Percentiles rank a stretch among this genome's conserved stretches.
Conservation (phyloP, 2,797 vertebrate genomes). For the Falco concolor region DNA sequence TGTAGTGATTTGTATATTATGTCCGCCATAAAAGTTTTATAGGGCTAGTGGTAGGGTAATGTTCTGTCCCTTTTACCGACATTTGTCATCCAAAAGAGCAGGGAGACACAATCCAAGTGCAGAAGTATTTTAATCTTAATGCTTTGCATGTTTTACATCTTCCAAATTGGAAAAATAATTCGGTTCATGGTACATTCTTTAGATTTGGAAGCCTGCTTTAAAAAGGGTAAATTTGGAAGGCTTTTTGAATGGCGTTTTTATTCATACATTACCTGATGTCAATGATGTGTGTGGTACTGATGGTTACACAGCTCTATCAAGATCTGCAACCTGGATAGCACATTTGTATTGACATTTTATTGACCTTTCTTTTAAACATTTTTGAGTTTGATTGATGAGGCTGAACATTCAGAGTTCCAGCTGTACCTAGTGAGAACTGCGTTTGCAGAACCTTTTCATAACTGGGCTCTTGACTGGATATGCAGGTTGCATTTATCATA, state of each 20-base stretch:
- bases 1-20: background rate
- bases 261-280: background rate
- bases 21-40: background rate
- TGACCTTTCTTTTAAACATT: background rate
- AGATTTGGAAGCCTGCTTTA: background rate
- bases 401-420: background rate
- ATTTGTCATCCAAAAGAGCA: background rate
- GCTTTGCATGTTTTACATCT: background rate
- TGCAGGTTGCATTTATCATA: background rate
- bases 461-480: background rate
- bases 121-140: background rate
- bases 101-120: background rate
- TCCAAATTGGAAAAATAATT: background rate
- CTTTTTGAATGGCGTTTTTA: background rate
- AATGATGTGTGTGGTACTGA: background rate
- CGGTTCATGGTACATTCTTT: background rate
- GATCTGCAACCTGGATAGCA: background rate
- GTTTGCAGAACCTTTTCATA: background rate
- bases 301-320: background rate
- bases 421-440: background rate
- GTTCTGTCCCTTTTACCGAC: background rate
- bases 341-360: background rate
- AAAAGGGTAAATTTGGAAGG: background rate
- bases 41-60: background rate
- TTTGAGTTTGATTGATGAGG: background rate